Evolutionary conservation across 2,888 invertebrate genomes (phyloP), one percentile per base, ranked within the genome.

Genomic region (Seira musarum): DNA sequence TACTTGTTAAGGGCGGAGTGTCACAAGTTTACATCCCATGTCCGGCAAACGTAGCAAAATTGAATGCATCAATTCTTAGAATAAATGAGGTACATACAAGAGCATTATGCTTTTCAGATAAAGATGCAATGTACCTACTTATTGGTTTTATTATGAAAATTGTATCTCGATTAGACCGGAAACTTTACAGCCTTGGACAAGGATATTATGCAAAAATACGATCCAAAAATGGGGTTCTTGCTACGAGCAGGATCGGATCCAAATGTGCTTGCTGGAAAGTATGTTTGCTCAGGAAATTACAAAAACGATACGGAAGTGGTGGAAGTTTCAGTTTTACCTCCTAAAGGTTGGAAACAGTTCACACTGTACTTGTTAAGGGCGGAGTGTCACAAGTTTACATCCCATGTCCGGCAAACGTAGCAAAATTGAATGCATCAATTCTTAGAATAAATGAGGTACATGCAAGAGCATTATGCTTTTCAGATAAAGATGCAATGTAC

Each of bases 271-370:
- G 72, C 71, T n/a, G 84, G 84, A 53, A 84, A 84, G 49, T 84
- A 79, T 61, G 79, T 84, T 17, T 84, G 84, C 25, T 82, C 84
- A 10, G 84, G 75, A 65, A 81, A 25, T 3, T 76, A 79, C 60
- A 81, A 81, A 49, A 84, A 84, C 67, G 79, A 82, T 3, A 81
- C 84, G 3, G 84, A 84, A 66, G 72, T 82, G 1, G 84, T 84
- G 17, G 84, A 84, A 70, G 74, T 82, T 8, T 79, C 81, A 10
- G 84, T 84, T 1, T 68, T 70, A 13, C 53, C 82, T 25, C 76
- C 82, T 13, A 76, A 72, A 71, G 82, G 82, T 82, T 60, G 15
- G 19, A 1, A 53, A 17, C 8, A n/a, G n/a, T n/a, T n/a, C n/a
- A n/a, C n/a, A 82, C 82, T 22, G 80, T 78, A 19, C 64, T 80